Evolutionary conservation across 2,888 invertebrate species (phyloP).

Genomic region (Drosophila anomalata): DNA sequence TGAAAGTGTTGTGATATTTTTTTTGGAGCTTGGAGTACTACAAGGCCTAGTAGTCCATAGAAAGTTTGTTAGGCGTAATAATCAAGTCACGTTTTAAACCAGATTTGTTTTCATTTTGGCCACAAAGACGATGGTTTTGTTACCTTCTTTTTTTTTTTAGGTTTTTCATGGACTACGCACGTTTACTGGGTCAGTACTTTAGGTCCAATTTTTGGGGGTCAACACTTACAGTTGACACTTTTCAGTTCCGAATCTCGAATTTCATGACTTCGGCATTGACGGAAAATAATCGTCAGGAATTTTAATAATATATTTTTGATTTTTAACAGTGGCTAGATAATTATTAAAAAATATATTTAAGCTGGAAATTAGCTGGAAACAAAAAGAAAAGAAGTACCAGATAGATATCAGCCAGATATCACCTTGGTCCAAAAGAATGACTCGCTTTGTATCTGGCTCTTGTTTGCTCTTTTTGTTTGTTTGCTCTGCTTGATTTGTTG

Average conservation of each 20-base stretch:
- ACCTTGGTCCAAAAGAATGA: constrained; percentile 4
- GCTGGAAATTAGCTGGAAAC: neutral
- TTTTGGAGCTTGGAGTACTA: neutral
- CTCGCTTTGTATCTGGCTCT: neutral
- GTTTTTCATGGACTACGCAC: constrained; percentile 58
- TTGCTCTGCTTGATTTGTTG: constrained; percentile 9
- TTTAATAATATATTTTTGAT: too few relatives aligned
- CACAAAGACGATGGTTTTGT: neutral
- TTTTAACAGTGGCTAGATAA: neutral
- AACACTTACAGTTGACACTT: constrained; percentile 7
- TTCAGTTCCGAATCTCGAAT: neutral
- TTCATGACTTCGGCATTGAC: constrained; percentile 19
- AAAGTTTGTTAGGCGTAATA: constrained; percentile 75
- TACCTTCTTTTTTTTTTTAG: constrained; percentile 20
- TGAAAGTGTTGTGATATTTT: neutral
- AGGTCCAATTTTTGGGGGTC: constrained; percentile 16
- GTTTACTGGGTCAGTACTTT: constrained; percentile 62
- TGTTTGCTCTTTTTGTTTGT: constrained; percentile 2
- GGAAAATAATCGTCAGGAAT: neutral
- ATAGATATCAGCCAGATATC: neutral
- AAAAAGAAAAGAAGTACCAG: neutral
- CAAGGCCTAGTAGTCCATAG: constrained; percentile 47
- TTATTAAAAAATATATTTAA: neutral
- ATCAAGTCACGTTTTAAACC: constrained; percentile 72
- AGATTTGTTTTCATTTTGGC: constrained; percentile 52